Evolutionary conservation across 2,797 vertebrate species (phyloP), one percentile per base, ranked within the genome.

Genomic region (Sciaenops ocellatus): DNA sequence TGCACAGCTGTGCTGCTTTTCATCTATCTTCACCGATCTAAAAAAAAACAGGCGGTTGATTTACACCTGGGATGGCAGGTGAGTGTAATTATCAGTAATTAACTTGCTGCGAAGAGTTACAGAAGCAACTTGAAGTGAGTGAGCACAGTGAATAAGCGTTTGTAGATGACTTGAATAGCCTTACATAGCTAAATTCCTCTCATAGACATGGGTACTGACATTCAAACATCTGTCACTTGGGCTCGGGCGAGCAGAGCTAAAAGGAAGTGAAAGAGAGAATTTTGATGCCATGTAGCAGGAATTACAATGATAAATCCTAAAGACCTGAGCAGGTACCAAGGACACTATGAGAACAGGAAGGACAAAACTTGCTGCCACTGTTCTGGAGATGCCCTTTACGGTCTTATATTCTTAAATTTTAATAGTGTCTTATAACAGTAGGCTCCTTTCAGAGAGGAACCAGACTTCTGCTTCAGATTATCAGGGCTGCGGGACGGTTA

Each of bases 31-130:
- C 69, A 71, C 69, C 54, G 11, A 1, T 66, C 76, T 79, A 68
- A 81, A 68, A 44, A 44, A 15, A 42, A 42, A 42, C 1, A 46
- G 3, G 67, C 48, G 65, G 38, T 68, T 62, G 78, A 62, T 74
- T 77, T 76, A 54, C 85, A 86, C 82, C 70, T 83, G 73, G 80
- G 86, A 82, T 61, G 75, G 59, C 84, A 87, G 85, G 83, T 90
- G 87, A 87, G 69, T 44, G 63, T 84, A 85, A 89, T 91, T 82
- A 85, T 38, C 18, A 3, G 44, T 76, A 85, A 90, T 87, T 85
- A 78, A 84, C 75, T 74, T 66, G 69, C 80, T 81, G 72, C 38
- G 76, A 46, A 51, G 22, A 81, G 56, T 63, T 65, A 1, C 71
- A 69, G 62, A 6, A 70, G 66, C 51, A 50, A 52, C 65, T 69